Base-by-base conservation (phyloP, 2,797 vertebrate genomes). In the Halcyon smyrnensis region DNA sequence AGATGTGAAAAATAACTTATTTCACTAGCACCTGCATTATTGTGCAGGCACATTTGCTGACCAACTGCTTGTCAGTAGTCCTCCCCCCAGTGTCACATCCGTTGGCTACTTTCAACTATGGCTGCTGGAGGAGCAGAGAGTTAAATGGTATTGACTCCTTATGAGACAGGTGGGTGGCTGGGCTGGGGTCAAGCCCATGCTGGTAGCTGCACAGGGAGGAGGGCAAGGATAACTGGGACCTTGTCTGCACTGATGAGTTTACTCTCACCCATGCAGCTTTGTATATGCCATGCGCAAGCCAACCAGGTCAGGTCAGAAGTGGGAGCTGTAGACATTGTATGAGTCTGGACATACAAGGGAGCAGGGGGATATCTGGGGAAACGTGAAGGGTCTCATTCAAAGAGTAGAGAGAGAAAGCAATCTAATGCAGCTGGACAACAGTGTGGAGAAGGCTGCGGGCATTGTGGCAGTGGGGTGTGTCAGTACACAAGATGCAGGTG, bases 1-100 rank as follows among this genome's bases (percentile, higher is more conserved):
- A 92, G 53, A 85, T 80, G 68, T 81, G 89, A 90, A 96, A 94
- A 97, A 92, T 75, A 84, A 74, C 64, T 89, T 73, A 43, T 84
- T 95, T 83, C 84, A 56, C 45, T 67, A 79, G 70, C 0, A 5
- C 60, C 78, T 90, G 90, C 48, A 4, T 67, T 93, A 45, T 14
- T 70, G 70, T 69, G 63, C 62, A 80, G 56, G 37, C 36, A 64
- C 14, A 65, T 41, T 84, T 2, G 0, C 65, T 82, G 34, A 65
- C 76, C 76, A 68, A 2, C 54, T 6, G 15, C 73, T 78, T 79
- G 43, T 89, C 83, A 79, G 12, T 37, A 89, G 63, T 90, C 84
- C 87, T 90, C 71, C 71, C 59, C 32, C 75, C 64, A 63, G 15
- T 21, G 84, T 65, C 39, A 32, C 60, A 74, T 64, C 63, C 67